These are phyloP conservation scores for Petrolisthes cinctipes DNA, from an alignment of 2,888 invertebrate genomes.

Conservation along the genomic window DNA sequence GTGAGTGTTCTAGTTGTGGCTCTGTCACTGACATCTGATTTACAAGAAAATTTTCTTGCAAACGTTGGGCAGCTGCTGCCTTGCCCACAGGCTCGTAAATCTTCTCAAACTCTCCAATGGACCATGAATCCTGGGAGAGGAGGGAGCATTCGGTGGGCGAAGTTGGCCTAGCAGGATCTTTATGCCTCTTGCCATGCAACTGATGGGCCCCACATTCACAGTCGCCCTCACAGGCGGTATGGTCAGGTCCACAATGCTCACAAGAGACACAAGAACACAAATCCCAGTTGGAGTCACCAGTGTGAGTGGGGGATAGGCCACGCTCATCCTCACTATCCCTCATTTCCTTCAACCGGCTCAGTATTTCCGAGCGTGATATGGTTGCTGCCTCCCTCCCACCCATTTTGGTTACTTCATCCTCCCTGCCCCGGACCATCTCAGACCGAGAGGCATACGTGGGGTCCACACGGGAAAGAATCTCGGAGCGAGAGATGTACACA, in stretches of 20 bases:
- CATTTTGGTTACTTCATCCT: background rate
- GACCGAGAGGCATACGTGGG: conserved; percentile 41
- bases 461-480: conserved; percentile 62
- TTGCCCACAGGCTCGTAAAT: conserved; percentile 40
- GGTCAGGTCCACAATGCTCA: conserved; percentile 51
- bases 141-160: conserved; percentile 39
- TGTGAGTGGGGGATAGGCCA: conserved; percentile 34
- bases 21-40: conserved; percentile 36
- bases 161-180: conserved; percentile 20
- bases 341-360: conserved; percentile 51
- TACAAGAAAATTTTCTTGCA: conserved; percentile 10
- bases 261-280: conserved; percentile 62
- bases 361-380: conserved; percentile 56
- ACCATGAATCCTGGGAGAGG: conserved; percentile 59
- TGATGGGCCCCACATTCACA: conserved; percentile 36
- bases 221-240: conserved; percentile 32
- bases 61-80: background rate
- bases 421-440: conserved; percentile 8
- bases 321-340: conserved; percentile 47
- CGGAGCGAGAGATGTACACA: conserved; percentile 66
- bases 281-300: conserved; percentile 55
- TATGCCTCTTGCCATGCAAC: conserved; percentile 34
- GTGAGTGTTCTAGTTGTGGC: conserved; percentile 39
- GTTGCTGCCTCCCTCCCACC: conserved; percentile 24
- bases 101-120: conserved; percentile 54